A percentile compares a stretch with the other conserved stretches of the same genome.
These are phyloP conservation scores for Nothocercus nigrocapillus DNA, from an alignment of 2,113 vertebrate species.

Conservation along the genomic window DNA sequence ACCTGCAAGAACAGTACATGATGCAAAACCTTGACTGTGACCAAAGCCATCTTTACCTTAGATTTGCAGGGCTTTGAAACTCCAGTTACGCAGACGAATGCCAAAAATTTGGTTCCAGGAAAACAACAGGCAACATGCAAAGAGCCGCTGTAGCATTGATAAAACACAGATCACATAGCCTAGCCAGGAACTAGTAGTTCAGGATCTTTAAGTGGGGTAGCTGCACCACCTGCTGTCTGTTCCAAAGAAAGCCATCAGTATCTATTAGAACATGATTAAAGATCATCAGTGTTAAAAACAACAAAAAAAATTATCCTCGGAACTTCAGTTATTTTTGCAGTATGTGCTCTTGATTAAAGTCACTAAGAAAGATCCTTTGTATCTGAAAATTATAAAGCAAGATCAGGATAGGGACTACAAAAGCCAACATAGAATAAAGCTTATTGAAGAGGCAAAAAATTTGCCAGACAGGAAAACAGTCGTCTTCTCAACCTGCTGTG, in stretches of 20 bases:
- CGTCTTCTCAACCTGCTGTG: neutral
- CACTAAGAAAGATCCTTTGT: neutral
- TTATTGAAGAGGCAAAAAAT: neutral
- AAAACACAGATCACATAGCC: neutral
- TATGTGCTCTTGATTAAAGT: neutral
- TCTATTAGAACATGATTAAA: neutral
- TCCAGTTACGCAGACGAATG: neutral
- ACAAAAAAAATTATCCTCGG: neutral
- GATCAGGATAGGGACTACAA: neutral
- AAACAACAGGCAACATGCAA: neutral
- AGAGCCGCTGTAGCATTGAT: neutral
- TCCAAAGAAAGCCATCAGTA: neutral
- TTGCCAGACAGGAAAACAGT: neutral
- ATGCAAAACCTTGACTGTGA: neutral
- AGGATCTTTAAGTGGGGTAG: neutral
- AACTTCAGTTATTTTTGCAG: neutral
- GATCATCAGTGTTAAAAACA: neutral
- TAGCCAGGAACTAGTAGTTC: neutral
- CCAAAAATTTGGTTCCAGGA: neutral
- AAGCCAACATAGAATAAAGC: neutral
- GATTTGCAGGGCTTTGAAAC: neutral
- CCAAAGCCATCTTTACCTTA: neutral
- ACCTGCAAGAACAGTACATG: neutral
- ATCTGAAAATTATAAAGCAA: neutral
- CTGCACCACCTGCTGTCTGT: constrained; percentile 76